phyloP scores from a whole-genome alignment of 2,797 vertebrate species.

The Pteronotus mesoamericanus region DNA sequence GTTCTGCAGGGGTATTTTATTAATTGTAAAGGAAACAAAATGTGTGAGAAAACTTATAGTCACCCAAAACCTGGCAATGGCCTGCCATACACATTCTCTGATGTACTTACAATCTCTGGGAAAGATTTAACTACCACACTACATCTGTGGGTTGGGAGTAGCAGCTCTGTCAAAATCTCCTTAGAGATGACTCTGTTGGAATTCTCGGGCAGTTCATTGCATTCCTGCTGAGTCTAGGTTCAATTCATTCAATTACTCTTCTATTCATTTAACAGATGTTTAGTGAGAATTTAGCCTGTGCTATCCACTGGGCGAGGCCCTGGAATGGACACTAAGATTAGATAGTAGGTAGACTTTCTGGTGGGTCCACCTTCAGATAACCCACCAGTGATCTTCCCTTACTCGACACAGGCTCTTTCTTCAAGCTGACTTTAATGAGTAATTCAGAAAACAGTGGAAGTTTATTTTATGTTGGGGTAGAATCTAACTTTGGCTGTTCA shows the following conservation, averaged over 20 bases:
- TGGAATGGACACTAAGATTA: neutral
- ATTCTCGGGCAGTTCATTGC: neutral
- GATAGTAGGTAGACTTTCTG: neutral
- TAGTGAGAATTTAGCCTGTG: neutral
- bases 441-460: neutral
- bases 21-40: neutral
- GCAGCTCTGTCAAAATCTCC: neutral
- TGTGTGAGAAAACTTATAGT: neutral
- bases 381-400: neutral
- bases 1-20: neutral
- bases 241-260: neutral
- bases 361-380: neutral
- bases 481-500: neutral
- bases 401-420: neutral
- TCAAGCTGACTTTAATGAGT: neutral
- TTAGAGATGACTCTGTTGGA: neutral
- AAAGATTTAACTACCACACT: neutral
- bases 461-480: neutral
- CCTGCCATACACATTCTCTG: neutral
- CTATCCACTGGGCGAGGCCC: neutral
- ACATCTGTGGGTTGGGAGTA: neutral
- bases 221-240: neutral
- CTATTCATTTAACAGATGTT: neutral
- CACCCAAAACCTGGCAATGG: neutral
- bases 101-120: neutral